Evolutionary conservation across 2,113 vertebrate species (phyloP), one percentile per base, ranked within the genome.

Genomic region (Mungos mungo): DNA sequence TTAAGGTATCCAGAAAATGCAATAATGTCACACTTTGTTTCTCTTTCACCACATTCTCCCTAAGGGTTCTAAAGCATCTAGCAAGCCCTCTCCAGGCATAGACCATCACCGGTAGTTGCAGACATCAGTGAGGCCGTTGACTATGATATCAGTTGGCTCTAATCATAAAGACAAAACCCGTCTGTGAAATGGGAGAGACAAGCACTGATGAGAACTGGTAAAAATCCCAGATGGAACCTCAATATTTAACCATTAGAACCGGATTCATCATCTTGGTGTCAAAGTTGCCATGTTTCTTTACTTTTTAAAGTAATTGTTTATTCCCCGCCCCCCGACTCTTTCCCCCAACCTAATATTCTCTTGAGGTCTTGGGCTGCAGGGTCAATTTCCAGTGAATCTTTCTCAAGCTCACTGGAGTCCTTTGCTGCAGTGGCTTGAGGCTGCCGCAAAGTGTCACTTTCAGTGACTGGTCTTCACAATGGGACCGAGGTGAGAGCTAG

Each of bases 221-320:
- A n/a, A 88, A 87, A 74, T 83, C 35, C 19, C 76, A 63, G n/a
- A 29, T 1, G 29, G 68, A 87, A 35, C 12, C 25, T 63, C 21
- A 60, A 0, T 50, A 29, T 63, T 38, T 68, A 89, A 84, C 33
- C 19, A 50, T 14, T 15, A 12, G 33, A 50, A 77, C 69, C 50
- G 21, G 14, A 41, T 52, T 89, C 21, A 47, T 82, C 18, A 76
- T 74, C 54, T 66, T 54, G 65, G 8, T 81, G 50, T 35, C 16
- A 72, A 87, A 45, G 71, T 77, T 18, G 66, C 16, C 27, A 12
- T 7, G 88, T 35, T 38, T 72, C 65, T 45, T 65, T 71, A 71
- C 45, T 71, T 93, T 93, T 41, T 29, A 65, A 91, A 74, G 82
- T 74, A 57, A 35, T 47, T 81, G 21, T 23, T 82, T 47, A 82